Evolutionary conservation across 2,888 invertebrate genomes (phyloP).

Genomic region (Hemaris fuciformis): DNA sequence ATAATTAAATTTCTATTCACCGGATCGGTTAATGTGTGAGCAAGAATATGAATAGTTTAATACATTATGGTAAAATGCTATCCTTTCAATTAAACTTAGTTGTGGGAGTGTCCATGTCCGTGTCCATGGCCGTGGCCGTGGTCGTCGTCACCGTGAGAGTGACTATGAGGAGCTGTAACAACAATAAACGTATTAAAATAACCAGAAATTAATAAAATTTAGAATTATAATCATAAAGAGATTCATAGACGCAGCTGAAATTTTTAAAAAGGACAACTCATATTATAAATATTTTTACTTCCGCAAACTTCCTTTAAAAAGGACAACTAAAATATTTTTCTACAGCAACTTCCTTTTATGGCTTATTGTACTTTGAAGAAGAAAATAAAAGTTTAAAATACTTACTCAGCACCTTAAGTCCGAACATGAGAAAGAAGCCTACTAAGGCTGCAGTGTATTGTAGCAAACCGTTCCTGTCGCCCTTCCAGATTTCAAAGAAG

Average conservation of each 20-base stretch:
- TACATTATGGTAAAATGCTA: background rate
- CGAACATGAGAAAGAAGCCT: conserved; percentile 88
- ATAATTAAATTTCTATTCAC: background rate
- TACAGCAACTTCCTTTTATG: too few relatives aligned
- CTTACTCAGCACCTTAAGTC: conserved; percentile 83
- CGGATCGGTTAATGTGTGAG: background rate
- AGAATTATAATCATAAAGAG: too few relatives aligned
- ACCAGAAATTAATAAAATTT: background rate
- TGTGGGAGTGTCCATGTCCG: conserved; percentile 49
- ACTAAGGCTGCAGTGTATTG: conserved; percentile 85
- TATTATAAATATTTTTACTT: too few relatives aligned
- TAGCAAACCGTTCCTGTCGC: conserved; percentile 80
- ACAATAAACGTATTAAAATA: conserved; percentile 14
- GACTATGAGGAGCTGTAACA: conserved; percentile 63
- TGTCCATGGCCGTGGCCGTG: conserved; percentile 32
- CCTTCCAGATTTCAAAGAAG: conserved; percentile 94
- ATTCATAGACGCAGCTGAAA: too few relatives aligned
- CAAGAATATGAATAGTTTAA: background rate
- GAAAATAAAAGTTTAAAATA: conserved; percentile 29
- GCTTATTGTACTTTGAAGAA: too few relatives aligned
- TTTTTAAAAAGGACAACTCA: too few relatives aligned
- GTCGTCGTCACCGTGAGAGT: conserved; percentile 33
- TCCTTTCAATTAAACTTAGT: conserved; percentile 20
- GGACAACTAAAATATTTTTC: too few relatives aligned
- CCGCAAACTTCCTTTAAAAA: too few relatives aligned